phyloP scores from a whole-genome alignment of 1,140 invertebrate species.

The Drosophila ambigua region DNA sequence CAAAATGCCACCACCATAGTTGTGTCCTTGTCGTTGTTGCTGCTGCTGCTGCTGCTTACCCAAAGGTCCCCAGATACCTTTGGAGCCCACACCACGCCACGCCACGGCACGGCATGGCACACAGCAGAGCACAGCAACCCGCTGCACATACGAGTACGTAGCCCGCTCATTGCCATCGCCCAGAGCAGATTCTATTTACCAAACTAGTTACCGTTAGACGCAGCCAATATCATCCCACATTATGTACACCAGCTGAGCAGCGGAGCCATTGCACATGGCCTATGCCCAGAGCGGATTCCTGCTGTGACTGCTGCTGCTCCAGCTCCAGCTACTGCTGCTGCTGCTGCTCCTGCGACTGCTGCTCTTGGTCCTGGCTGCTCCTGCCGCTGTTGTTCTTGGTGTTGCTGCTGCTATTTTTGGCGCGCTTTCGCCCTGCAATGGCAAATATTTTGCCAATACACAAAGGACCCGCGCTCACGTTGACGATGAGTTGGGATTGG shows the following conservation, averaged over 20 bases:
- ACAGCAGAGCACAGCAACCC: no score
- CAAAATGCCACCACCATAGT: conserved; percentile 63
- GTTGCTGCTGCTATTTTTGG: conserved; percentile 63
- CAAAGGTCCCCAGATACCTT: conserved; percentile 31
- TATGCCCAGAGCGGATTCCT: conserved; percentile 59
- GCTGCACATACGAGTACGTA: no score
- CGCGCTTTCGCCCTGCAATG: conserved; percentile 73
- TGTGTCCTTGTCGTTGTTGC: conserved; percentile 35
- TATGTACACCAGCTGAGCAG: conserved; percentile 42
- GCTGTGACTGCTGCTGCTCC: conserved; percentile 36
- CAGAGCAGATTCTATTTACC: conserved; percentile 71
- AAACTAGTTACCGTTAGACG: conserved; percentile 76
- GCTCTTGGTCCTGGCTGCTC: conserved; percentile 16
- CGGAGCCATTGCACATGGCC: conserved; percentile 65
- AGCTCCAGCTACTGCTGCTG: conserved; percentile 17
- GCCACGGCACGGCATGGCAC: not conserved
- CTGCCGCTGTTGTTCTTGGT: conserved; percentile 10
- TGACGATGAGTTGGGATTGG: conserved; percentile 49
- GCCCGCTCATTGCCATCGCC: no score
- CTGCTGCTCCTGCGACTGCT: not conserved
- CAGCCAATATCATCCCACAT: conserved; percentile 66
- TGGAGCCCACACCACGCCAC: conserved; percentile 20
- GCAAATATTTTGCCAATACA: conserved; percentile 81
- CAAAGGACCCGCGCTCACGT: conserved; percentile 71
- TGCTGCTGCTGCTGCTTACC: conserved; percentile 35